Evolutionary conservation across 1,140 invertebrate genomes (phyloP).

Genomic region (Drosophila ercepeae): DNA sequence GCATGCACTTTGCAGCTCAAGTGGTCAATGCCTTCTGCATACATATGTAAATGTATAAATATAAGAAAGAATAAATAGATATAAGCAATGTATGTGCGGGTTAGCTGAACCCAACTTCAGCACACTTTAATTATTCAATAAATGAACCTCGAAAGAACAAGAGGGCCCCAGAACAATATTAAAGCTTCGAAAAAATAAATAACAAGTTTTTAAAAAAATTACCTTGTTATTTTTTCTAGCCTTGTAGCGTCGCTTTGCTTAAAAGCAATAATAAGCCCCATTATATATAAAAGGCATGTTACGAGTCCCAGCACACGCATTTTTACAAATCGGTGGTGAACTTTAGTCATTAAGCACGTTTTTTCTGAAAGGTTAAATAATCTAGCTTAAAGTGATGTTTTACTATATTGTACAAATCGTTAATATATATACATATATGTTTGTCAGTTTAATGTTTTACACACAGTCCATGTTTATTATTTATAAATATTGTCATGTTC

Average conservation of each 20-base stretch:
- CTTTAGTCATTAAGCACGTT: not conserved
- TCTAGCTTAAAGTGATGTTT: not conserved
- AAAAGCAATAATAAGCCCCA: conserved; percentile 17
- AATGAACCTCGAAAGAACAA: too few species aligned
- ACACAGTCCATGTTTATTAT: conserved; percentile 12
- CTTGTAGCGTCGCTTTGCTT: conserved; percentile 13
- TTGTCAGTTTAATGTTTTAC: too few species aligned
- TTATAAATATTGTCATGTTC: conserved; percentile 8
- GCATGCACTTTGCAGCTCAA: too few species aligned
- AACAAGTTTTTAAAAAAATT: too few species aligned
- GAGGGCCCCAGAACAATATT: too few species aligned
- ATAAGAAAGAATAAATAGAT: too few species aligned
- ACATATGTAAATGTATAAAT: too few species aligned
- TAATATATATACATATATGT: conserved; percentile 6
- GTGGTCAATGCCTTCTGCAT: too few species aligned
- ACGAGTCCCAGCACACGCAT: conserved; percentile 36
- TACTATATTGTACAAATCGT: not conserved
- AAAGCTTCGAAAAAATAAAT: too few species aligned
- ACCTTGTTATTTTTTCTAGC: conserved; percentile 33
- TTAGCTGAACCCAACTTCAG: too few species aligned
- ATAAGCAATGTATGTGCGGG: too few species aligned
- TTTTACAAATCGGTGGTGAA: conserved; percentile 16
- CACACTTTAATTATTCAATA: too few species aligned
- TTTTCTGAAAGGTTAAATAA: not conserved
- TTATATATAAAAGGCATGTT: conserved; percentile 37